Base-by-base conservation (phyloP, 2,797 vertebrate genomes). In the Denticeps clupeoides region DNA sequence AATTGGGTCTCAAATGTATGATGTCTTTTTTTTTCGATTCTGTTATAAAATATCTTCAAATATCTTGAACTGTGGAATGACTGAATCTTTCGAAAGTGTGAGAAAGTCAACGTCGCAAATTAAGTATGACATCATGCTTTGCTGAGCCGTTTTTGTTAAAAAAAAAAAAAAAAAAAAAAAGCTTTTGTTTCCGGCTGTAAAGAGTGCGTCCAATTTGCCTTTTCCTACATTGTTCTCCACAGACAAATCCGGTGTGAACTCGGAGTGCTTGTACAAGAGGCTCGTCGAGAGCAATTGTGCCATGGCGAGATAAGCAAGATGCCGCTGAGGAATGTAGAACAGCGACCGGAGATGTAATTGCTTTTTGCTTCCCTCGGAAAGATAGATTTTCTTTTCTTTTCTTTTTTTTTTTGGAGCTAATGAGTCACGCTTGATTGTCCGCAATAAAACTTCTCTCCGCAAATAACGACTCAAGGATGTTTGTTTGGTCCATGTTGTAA, bases 321-420 rank as follows among this genome's bases (percentile, higher is more conserved):
- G 56, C 28, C 31, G 35, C 24, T 33, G 49, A 33, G 41, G 58
- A 60, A 56, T 58, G 59, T 58, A 23, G 32, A 65, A 56, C 49
- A 55, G 27, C 49, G 54, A 53, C 54, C 55, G 23, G 47, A 56
- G 49, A 56, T 60, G 52, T 62, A 62, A 64, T 60, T 68, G 47
- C 44, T 54, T 62, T 60, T 53, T 37, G 47, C 25, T 51, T 41
- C 33, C 35, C 44, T 26, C 45, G 53, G 53, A 48, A 50, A 31
- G 2, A 32, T n/a, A 32, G 32, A 32, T 18, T 19, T n/a, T n/a
- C n/a, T n/a, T n/a, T n/a, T n/a, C 13, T 3, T 33, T 15, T 37
- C 9, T 16, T 18, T n/a, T 13, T 3, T 33, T 15, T 37, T 9
- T 16, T 18, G 15, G 16, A 37, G 37, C 18, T 13, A 37, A 33